Evolutionary conservation across 1,140 invertebrate genomes (phyloP), one percentile per base, ranked within the genome.

Genomic region (Aphis craccivora): DNA sequence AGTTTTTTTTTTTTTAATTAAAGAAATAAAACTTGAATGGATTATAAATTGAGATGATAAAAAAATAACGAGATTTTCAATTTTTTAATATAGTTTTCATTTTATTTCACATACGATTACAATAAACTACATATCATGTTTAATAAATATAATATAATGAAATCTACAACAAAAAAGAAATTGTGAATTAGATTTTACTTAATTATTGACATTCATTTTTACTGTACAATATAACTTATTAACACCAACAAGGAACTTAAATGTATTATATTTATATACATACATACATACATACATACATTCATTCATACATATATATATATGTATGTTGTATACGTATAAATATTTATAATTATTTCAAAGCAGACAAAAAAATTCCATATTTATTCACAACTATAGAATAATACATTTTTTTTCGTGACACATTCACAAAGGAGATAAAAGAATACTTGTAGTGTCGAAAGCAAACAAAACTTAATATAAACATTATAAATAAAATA

Each of bases 121-220:
- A 83, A 81, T 92, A 81, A 92, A 92, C 90, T 92, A 92, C 90
- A 92, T 83, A 92, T 53, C 67, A 92, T 83, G 40, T 92, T 92
- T 92, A 55, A 92, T 92, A 91, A 81, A 67, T 90, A 60, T 30
- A 37, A 60, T 30, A 37, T 90, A 67, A 45, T 67, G 25, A 60
- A 92, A 92, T 92, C 90, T 92, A 92, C 90, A 83, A 92, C 43
- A 51, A 91, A 92, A 91, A 81, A 81, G 81, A 51, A 83, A 76
- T 83, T 48, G 45, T 51, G 45, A 81, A 81, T 92, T 37, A 92
- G 25, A 83, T 92, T 40, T 90, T 60, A 20, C 89, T 90, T 90
- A 90, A 40, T 90, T 60, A 55, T 90, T 90, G 22, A 60, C 37
- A 90, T 90, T 67, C 30, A 90, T 40, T 67, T 90, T 90, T 25